Evolutionary conservation across 1,140 invertebrate genomes (phyloP).

Genomic region (Rhyacophila brunnea): DNA sequence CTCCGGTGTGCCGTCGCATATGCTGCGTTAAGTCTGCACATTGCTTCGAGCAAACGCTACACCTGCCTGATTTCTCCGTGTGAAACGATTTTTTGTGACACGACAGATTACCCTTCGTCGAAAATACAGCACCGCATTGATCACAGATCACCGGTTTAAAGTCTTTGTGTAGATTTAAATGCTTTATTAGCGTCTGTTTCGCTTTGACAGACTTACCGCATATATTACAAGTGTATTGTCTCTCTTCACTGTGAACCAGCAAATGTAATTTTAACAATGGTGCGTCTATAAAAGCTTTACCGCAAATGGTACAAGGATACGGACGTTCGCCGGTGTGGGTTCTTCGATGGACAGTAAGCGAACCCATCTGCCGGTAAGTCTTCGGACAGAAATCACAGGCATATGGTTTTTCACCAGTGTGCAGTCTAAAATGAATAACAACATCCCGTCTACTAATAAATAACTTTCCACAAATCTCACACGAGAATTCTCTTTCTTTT

Average conservation of each 20-base stretch:
- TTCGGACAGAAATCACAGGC: slow-evolving; percentile 16
- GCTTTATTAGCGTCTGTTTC: slow-evolving; percentile 41
- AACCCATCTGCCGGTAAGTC: slow-evolving; percentile 34
- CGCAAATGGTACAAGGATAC: slow-evolving; percentile 65
- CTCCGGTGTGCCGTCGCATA: slow-evolving; percentile 66
- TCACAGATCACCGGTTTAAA: slow-evolving; percentile 46
- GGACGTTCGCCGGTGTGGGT: slow-evolving; percentile 83
- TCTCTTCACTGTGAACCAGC: slow-evolving; percentile 46
- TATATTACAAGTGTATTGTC: slow-evolving; percentile 39
- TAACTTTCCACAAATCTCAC: slow-evolving; percentile 23
- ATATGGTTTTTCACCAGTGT: slow-evolving; percentile 27
- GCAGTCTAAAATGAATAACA: slow-evolving; percentile 15
- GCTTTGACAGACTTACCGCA: slow-evolving; percentile 46
- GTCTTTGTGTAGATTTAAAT: slow-evolving; percentile 29
- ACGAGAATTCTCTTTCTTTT: slow-evolving; percentile 18
- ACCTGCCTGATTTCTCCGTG: slow-evolving; percentile 48
- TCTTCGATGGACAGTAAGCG: slow-evolving; percentile 5
- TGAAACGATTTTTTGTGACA: slow-evolving; percentile 46
- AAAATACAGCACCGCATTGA: slow-evolving; percentile 55
- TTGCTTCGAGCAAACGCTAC: slow-evolving; percentile 45
- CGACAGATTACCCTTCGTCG: slow-evolving; percentile 58
- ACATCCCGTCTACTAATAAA: slow-evolving; percentile 13
- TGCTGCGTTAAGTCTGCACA: slow-evolving; percentile 54
- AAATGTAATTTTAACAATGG: slow-evolving; percentile 21
- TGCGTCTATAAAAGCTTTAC: slow-evolving; percentile 54